Conservation (phyloP, 2,797 vertebrate species). For the Trichosurus vulpecula region DNA sequence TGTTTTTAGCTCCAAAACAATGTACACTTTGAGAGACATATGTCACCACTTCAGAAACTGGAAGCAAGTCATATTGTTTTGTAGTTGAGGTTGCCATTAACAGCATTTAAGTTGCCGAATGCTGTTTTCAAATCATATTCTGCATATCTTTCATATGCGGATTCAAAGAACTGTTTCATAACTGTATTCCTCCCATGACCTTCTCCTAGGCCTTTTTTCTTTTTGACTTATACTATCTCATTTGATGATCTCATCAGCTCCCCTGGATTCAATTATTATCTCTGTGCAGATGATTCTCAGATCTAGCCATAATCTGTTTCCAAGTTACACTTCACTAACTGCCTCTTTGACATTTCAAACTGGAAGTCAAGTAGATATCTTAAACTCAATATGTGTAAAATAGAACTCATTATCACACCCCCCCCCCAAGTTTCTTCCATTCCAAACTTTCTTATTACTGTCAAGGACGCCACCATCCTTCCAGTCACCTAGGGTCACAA, state of each 20-base stretch:
- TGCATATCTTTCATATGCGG: not conserved
- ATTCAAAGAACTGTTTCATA: not conserved
- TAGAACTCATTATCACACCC: not conserved
- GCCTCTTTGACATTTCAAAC: not conserved
- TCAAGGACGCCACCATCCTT: not conserved
- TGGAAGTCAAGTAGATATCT: not conserved
- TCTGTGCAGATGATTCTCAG: not conserved
- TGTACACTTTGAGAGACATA: not conserved
- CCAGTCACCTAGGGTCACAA: not conserved
- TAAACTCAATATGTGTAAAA: not conserved
- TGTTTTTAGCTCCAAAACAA: not conserved
- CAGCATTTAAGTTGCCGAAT: not conserved
- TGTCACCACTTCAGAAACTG: not conserved
- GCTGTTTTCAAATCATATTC: not conserved
- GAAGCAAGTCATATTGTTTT: not conserved
- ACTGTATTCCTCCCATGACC: not conserved
- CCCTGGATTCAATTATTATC: not conserved
- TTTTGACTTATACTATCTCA: not conserved
- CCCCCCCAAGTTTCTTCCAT: no score
- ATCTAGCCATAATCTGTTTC: not conserved
- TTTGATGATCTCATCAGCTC: not conserved
- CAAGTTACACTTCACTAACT: not conserved
- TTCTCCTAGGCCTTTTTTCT: not conserved
- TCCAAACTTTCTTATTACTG: not conserved
- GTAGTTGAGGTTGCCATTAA: not conserved